Base-by-base conservation (phyloP, 2,797 vertebrate species). In the Choloepus didactylus region DNA sequence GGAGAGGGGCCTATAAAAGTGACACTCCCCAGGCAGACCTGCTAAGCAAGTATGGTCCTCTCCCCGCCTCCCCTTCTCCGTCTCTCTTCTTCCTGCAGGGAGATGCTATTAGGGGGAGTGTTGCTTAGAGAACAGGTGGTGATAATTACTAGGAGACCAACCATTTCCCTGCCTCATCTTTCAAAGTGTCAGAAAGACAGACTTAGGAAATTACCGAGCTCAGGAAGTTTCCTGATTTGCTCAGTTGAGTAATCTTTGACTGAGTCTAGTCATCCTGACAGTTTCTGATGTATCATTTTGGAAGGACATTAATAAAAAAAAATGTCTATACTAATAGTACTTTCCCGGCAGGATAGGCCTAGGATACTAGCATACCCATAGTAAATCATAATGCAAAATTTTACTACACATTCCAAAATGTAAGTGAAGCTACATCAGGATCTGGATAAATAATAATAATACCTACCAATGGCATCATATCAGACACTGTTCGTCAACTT, bases 81-180 rank as follows among this genome's bases (percentile, higher is more conserved):
- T 46, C 15, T 35, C 72, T 44, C 9, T 35, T 67, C 38, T 49
- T 29, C 70, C 81, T 23, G 9, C 6, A 41, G 77, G 35, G 12
- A 35, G 64, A 15, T 51, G 8, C 16, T 79, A 15, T 29, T 64
- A 31, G 59, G 29, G 31, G 46, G 59, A 54, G 51, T 2, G 29
- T 46, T 35, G 51, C 86, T 51, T n/a, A 9, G 75, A 38, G 56
- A 85, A 70, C 88, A 95, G 91, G 79, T 89, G 79, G 60, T 87
- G 60, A 56, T 72, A 66, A 94, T 93, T 91, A 92, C 77, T 59
- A 23, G 86, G 96, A 95, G 93, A 67, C 64, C 94, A 15, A 29
- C 35, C 25, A 9, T 86, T 82, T 88, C 82, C 81, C 76, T 77
- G 60, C 69, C 56, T 92, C 73, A 75, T 94, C 96, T 92, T 94